Evolutionary conservation across 2,797 vertebrate species (phyloP), one percentile per base, ranked within the genome.

Genomic region (Perodicticus potto): DNA sequence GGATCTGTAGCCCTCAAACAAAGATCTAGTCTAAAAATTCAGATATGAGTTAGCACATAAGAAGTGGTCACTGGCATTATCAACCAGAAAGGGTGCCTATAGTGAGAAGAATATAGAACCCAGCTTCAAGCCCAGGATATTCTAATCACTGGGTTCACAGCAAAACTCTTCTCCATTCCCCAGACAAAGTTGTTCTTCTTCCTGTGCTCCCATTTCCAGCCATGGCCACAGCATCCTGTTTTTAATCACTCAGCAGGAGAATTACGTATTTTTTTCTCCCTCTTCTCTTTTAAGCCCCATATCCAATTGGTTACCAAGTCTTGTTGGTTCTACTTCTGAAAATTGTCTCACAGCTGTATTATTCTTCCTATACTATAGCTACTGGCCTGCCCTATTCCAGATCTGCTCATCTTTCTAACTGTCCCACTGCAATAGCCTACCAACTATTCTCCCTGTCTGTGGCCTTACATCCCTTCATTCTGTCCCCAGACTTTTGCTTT

Each of bases 251-350:
- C 32, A 45, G n/a, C 53, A n/a, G 43, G 23, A 74, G 22, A 57
- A 16, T n/a, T 77, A 81, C 25, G 27, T 67, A 11, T 78, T 88
- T 92, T 88, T 34, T 23, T 34, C 34, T 67, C 12, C 14, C 20
- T 69, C 14, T 34, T 43, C 20, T 5, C 3, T 53, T 81, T 86
- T n/a, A 73, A 69, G 59, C 12, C 13, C 43, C 27, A 40, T 45
- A 45, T 82, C 25, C 49, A 86, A 34, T 5, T 76, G 43, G 67
- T 81, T 29, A 55, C 13, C 29, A 85, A 89, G 17, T 76, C 29
- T 59, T 69, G 11, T 84, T n/a, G 34, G 29, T 86, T 87, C 29
- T 7, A 3, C 17, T 25, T 96, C 86, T 94, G 69, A 93, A 95
- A 93, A 78, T 27, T 40, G 23, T 94, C 53, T 86, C 61, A 45